These are phyloP conservation scores for Orthosia gothica DNA, from an alignment of 2,888 invertebrate genomes.

Conservation along the genomic window DNA sequence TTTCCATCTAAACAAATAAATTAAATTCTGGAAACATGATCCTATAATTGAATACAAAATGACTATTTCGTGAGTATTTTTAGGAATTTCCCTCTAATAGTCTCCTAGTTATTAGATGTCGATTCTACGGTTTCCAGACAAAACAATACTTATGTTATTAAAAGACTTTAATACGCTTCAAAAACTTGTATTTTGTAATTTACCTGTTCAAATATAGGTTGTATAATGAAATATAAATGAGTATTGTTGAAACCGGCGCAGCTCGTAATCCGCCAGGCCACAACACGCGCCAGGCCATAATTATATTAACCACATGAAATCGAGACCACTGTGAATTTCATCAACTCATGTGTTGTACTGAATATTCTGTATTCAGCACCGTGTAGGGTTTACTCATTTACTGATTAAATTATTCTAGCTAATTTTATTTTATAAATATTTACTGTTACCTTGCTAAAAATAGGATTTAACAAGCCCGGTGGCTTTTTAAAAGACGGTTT, in stretches of 20 bases:
- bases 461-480: background rate
- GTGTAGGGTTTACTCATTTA: background rate
- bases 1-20: background rate
- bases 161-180: background rate
- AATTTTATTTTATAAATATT: background rate
- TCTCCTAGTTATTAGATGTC: background rate
- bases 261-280: constrained; percentile 12
- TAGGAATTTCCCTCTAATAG: background rate
- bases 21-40: no score
- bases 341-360: constrained; percentile 6
- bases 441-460: background rate
- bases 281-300: constrained; percentile 37
- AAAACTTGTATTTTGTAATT: background rate
- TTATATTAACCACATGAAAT: constrained; percentile 41
- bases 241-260: constrained; percentile 15
- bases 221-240: constrained; percentile 3
- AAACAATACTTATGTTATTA: background rate
- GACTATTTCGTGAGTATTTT: background rate
- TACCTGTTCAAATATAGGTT: background rate
- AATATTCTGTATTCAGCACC: constrained; percentile 17
- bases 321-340: constrained; percentile 43
- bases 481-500: background rate
- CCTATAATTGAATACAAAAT: no score
- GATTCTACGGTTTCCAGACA: background rate
- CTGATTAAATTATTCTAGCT: constrained; percentile 9